A percentile compares a stretch with the other conserved stretches of the same genome.
These are phyloP conservation scores for Dreissena rostriformis DNA, from an alignment of 1,140 invertebrate species.

Conservation along the genomic window DNA sequence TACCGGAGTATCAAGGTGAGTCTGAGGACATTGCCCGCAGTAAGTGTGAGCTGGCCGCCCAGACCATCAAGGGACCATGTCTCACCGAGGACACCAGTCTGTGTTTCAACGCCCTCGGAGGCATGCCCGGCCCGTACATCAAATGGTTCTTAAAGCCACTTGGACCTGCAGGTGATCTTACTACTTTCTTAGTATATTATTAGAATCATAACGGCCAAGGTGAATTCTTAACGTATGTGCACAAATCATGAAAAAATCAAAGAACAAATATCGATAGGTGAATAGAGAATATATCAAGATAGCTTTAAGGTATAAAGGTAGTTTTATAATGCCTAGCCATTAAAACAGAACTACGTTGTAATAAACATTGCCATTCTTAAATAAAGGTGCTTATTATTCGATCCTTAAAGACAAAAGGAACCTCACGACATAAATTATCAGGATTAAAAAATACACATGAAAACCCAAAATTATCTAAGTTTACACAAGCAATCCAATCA, in stretches of 20 bases:
- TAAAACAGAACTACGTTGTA: no score
- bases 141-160: conserved; percentile 98
- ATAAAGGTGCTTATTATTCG: no score
- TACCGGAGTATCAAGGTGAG: conserved; percentile 97
- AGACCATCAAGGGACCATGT: conserved; percentile 89
- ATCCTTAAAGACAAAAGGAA: no score
- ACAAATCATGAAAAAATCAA: not conserved
- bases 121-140: conserved; percentile 97
- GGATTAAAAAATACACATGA: no score
- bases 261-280: no score
- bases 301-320: not conserved
- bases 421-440: no score
- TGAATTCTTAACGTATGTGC: not conserved
- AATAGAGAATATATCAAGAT: not conserved
- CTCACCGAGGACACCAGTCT: conserved; percentile 97
- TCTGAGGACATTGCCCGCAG: conserved; percentile 91
- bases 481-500: no score
- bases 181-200: conserved; percentile 11
- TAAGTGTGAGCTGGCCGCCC: conserved; percentile 92
- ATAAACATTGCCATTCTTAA: no score
- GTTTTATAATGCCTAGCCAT: no score
- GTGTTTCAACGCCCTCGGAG: conserved; percentile 96
- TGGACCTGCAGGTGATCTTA: conserved; percentile 88
- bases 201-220: not conserved
- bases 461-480: no score